These are phyloP conservation scores for Lamprologus speciosus DNA, from an alignment of 2,113 vertebrate genomes.

Conservation along the genomic window DNA sequence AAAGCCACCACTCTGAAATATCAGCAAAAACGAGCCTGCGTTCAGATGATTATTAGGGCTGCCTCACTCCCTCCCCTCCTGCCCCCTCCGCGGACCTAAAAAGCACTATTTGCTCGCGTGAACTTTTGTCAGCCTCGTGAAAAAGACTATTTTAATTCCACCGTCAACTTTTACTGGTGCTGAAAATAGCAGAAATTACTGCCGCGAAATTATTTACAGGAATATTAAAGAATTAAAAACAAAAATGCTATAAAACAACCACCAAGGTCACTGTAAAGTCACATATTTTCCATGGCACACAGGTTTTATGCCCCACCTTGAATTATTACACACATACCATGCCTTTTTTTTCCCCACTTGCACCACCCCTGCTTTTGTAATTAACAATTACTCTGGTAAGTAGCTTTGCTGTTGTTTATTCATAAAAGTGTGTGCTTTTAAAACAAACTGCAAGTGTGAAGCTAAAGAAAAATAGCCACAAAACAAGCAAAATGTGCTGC, in stretches of 20 bases:
- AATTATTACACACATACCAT: neutral
- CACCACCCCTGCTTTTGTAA: neutral
- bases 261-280: neutral
- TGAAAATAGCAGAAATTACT: neutral
- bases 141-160: neutral
- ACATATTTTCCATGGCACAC: neutral
- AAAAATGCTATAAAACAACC: neutral
- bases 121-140: neutral
- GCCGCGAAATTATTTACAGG: neutral
- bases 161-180: neutral
- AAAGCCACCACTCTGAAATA: conserved; percentile 1
- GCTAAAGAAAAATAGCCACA: neutral
- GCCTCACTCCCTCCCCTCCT: neutral
- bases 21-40: neutral
- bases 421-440: neutral
- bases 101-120: conserved; percentile 5
- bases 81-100: conserved; percentile 22
- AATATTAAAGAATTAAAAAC: neutral
- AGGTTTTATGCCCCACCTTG: neutral
- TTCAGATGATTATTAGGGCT: conserved; percentile 22
- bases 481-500: neutral
- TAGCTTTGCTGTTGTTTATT: neutral
- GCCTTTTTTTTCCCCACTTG: neutral
- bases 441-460: neutral
- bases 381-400: neutral